These are phyloP conservation scores for Pollenia angustigena DNA, from an alignment of 2,888 invertebrate species.

Conservation along the genomic window DNA sequence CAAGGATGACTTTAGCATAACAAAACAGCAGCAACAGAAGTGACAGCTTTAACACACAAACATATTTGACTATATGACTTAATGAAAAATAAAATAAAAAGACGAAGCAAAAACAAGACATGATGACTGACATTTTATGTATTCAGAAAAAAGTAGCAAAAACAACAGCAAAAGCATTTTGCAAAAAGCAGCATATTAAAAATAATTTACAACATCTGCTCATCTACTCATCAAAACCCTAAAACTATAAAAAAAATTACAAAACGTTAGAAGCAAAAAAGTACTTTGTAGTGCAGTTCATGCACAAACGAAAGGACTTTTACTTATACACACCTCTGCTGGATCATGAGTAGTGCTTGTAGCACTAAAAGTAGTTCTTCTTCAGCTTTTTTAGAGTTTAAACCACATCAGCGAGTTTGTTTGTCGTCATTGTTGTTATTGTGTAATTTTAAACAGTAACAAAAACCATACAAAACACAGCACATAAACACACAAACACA, in stretches of 20 bases:
- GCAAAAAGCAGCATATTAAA: slow-evolving; percentile 59
- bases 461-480: slow-evolving; percentile 25
- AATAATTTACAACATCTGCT: slow-evolving; percentile 72
- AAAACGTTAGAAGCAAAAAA: slow-evolving; percentile 8
- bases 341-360: slow-evolving; percentile 42
- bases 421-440: slow-evolving; percentile 49
- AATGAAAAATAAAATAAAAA: slow-evolving; percentile 58
- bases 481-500: slow-evolving; percentile 9
- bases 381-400: slow-evolving; percentile 36
- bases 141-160: slow-evolving; percentile 48
- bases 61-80: slow-evolving; percentile 60
- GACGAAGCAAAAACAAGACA: slow-evolving; percentile 47
- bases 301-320: slow-evolving; percentile 58
- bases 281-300: slow-evolving; percentile 9
- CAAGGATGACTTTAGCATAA: slow-evolving; percentile 64
- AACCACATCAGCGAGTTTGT: slow-evolving; percentile 62
- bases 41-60: slow-evolving; percentile 9
- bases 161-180: slow-evolving; percentile 20
- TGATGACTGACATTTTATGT: slow-evolving; percentile 71
- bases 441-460: slow-evolving; percentile 55
- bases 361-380: slow-evolving; percentile 24
- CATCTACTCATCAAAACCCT: slow-evolving; percentile 53
- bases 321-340: slow-evolving; percentile 52
- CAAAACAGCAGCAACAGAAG: slow-evolving; percentile 53
- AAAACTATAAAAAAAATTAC: slow-evolving; percentile 3